phyloP scores from a whole-genome alignment of 37 sponge, comb jelly and placozoan genomes.

The Halisarca cf. caerulea region DNA sequence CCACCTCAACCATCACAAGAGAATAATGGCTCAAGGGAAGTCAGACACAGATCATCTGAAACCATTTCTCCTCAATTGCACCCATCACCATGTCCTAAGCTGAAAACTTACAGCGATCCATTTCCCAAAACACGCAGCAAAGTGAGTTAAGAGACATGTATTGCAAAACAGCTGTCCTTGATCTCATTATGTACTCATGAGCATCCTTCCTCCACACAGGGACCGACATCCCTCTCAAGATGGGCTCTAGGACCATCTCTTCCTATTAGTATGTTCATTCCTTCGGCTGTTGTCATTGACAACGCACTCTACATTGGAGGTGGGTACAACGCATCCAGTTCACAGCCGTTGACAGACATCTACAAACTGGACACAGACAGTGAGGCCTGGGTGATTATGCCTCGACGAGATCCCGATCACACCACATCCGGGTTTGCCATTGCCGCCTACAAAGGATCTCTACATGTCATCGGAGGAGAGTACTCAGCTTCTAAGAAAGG shows the following conservation, averaged over 20 bases:
- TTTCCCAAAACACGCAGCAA: too few species aligned
- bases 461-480: constrained; percentile 3
- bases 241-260: background rate
- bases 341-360: background rate
- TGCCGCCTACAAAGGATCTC: background rate
- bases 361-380: background rate
- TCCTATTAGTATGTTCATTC: constrained; percentile 4
- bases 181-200: too few species aligned
- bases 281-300: constrained; percentile 1
- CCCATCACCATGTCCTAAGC: too few species aligned
- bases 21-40: too few species aligned
- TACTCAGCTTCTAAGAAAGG: background rate
- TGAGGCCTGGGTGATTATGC: background rate
- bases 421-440: background rate
- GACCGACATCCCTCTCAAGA: background rate
- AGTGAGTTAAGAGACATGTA: too few species aligned
- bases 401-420: background rate
- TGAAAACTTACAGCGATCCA: too few species aligned
- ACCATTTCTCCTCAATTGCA: too few species aligned
- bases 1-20: too few species aligned
- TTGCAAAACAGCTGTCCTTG: too few species aligned
- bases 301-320: constrained; percentile 13
- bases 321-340: background rate
- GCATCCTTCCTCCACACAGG: too few species aligned
- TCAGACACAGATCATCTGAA: too few species aligned